phyloP scores from a whole-genome alignment of 1,140 invertebrate species.

The Eumaeus atala region DNA sequence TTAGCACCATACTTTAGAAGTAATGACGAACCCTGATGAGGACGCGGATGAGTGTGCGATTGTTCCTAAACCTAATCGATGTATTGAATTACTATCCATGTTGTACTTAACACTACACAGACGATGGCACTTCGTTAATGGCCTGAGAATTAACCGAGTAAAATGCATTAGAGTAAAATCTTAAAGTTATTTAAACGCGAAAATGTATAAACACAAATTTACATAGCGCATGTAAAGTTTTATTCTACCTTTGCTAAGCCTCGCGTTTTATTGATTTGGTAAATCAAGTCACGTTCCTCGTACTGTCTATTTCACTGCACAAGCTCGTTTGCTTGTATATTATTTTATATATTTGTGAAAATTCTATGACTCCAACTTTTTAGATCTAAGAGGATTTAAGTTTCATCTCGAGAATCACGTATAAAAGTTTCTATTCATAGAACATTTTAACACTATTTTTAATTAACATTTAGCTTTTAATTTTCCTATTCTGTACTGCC shows the following conservation, averaged over 20 bases:
- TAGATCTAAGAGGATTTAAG: constrained; percentile 47
- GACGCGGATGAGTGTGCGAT: constrained; percentile 24
- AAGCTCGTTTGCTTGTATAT: constrained; percentile 47
- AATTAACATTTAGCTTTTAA: too few relatives aligned
- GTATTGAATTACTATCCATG: constrained; percentile 52
- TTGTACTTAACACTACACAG: constrained; percentile 66
- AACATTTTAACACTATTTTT: too few relatives aligned
- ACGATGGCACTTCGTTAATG: constrained; percentile 72
- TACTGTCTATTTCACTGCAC: constrained; percentile 41
- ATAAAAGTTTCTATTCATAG: not conserved
- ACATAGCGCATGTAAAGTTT: constrained; percentile 59
- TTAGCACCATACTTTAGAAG: constrained; percentile 8
- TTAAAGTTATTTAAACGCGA: constrained; percentile 50
- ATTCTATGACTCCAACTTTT: constrained; percentile 49
- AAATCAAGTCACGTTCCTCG: constrained; percentile 62
- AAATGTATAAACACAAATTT: constrained; percentile 64
- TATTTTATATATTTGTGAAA: constrained; percentile 50
- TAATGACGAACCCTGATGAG: constrained; percentile 14
- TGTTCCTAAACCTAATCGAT: constrained; percentile 50
- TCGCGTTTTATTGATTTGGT: constrained; percentile 67
- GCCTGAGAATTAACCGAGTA: constrained; percentile 72
- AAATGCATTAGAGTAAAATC: constrained; percentile 70
- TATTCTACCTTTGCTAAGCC: constrained; percentile 47
- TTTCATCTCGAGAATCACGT: constrained; percentile 4
- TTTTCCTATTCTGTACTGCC: too few relatives aligned